phyloP scores from a whole-genome alignment of 2,113 vertebrate genomes.

The Coregonus clupeaformis region DNA sequence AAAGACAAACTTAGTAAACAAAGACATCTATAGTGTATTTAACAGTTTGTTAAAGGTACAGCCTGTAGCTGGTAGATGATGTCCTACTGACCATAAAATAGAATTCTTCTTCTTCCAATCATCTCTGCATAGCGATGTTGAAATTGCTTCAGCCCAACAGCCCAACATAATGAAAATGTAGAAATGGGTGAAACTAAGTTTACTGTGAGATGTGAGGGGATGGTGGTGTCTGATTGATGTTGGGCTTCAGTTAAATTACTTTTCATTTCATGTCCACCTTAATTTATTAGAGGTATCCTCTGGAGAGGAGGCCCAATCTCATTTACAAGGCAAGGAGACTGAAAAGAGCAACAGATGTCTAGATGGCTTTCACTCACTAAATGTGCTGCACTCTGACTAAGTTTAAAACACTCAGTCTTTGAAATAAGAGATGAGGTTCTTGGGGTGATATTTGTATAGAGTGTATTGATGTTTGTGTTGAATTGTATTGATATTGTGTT shows the following conservation, averaged over 20 bases:
- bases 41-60: too few relatives aligned
- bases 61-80: too few relatives aligned
- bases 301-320: slow-evolving; percentile 30
- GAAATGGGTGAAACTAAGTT: slow-evolving; percentile 12
- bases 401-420: too few relatives aligned
- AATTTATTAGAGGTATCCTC: slow-evolving; percentile 57
- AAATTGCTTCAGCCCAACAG: background rate
- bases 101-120: too few relatives aligned
- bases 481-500: too few relatives aligned
- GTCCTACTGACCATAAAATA: too few relatives aligned
- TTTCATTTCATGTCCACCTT: slow-evolving; percentile 59
- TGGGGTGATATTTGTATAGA: too few relatives aligned
- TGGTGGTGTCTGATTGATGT: slow-evolving; percentile 30
- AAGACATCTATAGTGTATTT: too few relatives aligned
- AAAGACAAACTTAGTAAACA: too few relatives aligned
- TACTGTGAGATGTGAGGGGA: background rate
- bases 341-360: slow-evolving; percentile 42
- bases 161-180: slow-evolving; percentile 1
- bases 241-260: slow-evolving; percentile 50
- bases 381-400: too few relatives aligned
- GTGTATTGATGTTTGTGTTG: too few relatives aligned
- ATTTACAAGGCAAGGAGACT: slow-evolving; percentile 25
- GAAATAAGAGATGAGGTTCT: too few relatives aligned
- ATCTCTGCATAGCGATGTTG: slow-evolving; percentile 9
- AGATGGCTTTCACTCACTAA: slow-evolving; percentile 6